A percentile compares a stretch with the other conserved stretches of the same genome.
Evolutionary conservation across 2,113 vertebrate genomes (phyloP).

Genomic region (Bubo scandiacus): DNA sequence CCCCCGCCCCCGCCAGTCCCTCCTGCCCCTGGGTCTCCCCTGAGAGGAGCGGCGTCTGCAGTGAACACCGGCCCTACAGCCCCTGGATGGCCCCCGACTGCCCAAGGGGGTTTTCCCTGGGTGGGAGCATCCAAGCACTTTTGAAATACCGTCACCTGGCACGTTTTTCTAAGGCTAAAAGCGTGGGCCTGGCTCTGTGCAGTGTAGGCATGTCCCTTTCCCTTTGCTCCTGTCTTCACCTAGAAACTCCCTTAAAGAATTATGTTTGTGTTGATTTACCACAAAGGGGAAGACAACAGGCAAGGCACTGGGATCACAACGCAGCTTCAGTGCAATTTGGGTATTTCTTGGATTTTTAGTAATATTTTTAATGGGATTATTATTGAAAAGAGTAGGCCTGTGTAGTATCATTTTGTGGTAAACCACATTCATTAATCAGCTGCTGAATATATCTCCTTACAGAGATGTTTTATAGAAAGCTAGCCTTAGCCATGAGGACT

Average conservation of each 20-base stretch:
- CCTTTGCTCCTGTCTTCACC: background rate
- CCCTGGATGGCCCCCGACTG: background rate
- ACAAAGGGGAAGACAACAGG: background rate
- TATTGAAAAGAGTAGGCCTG: slow-evolving; percentile 31
- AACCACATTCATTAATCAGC: slow-evolving; percentile 55
- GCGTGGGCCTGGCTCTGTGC: background rate
- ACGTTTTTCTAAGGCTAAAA: background rate
- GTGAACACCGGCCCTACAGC: background rate
- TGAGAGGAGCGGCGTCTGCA: background rate
- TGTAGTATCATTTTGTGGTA: slow-evolving; percentile 35
- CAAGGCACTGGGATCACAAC: background rate
- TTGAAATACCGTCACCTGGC: background rate
- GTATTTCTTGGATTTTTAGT: slow-evolving; percentile 21
- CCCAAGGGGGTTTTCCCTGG: background rate
- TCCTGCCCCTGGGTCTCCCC: no score
- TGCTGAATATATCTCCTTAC: background rate
- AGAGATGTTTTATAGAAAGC: background rate
- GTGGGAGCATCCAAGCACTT: background rate
- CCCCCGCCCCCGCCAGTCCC: no score
- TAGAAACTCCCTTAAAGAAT: background rate
- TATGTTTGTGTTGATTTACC: slow-evolving; percentile 1
- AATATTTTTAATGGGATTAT: slow-evolving; percentile 33
- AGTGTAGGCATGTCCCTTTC: background rate
- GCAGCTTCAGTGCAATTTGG: background rate
- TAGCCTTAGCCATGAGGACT: background rate